phyloP scores from a whole-genome alignment of 2,113 vertebrate genomes.

The Istiophorus platypterus region DNA sequence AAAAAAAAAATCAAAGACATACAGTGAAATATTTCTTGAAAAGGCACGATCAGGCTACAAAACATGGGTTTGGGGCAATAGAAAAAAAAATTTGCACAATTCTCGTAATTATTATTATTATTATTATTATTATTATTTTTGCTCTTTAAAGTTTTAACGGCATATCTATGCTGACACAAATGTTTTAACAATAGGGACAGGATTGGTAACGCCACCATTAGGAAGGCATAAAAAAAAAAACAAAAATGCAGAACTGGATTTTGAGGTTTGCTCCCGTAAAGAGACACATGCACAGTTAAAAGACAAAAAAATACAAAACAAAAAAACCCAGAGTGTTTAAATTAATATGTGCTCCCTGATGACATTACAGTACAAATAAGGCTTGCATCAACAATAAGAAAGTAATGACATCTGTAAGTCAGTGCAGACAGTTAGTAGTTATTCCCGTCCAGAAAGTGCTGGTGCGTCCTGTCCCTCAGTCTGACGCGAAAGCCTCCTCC shows the following conservation, averaged over 20 bases:
- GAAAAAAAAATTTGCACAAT: neutral
- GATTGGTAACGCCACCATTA: neutral
- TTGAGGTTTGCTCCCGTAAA: conserved; percentile 1
- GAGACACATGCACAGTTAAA: neutral
- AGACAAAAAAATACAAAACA: neutral
- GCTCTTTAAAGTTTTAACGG: neutral
- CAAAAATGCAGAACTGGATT: neutral
- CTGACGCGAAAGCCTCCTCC: conserved; percentile 20
- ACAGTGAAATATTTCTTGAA: conserved; percentile 1
- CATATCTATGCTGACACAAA: neutral
- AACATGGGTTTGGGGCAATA: neutral
- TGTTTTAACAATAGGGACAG: neutral
- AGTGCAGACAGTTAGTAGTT: neutral
- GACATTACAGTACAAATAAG: neutral
- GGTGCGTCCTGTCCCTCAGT: conserved; percentile 30
- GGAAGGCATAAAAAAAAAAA: neutral
- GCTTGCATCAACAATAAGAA: conserved; percentile 2
- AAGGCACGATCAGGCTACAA: neutral
- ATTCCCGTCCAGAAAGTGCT: conserved; percentile 35
- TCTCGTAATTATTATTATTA: neutral
- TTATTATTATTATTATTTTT: conserved; percentile 13
- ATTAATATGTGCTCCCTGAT: neutral
- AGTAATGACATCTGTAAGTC: neutral
- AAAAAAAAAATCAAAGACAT: neutral
- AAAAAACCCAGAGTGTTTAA: neutral